phyloP scores from a whole-genome alignment of 1,140 invertebrate species.

The Onthophagus taurus region DNA sequence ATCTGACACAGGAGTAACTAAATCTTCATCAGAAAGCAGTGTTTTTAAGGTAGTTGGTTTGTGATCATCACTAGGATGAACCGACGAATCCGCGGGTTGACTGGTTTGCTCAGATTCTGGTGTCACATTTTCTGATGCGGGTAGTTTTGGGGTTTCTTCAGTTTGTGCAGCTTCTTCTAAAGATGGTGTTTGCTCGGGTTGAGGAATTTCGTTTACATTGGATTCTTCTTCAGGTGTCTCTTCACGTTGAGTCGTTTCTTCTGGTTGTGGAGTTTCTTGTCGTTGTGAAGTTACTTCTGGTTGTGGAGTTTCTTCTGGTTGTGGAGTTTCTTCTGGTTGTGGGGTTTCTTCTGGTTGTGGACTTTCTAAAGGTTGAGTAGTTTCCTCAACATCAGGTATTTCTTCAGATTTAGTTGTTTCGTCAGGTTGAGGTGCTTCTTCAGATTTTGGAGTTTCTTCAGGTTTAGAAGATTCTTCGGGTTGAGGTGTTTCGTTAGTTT shows the following conservation, averaged over 20 bases:
- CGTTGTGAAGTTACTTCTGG: not conserved
- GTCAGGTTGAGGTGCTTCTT: not conserved
- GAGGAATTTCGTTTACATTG: no score
- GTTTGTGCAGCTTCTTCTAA: no score
- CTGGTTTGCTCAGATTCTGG: not conserved
- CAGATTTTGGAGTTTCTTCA: not conserved
- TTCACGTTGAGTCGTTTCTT: conserved; percentile 9
- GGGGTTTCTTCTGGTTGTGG: conserved; percentile 15
- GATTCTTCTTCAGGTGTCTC: conserved; percentile 13
- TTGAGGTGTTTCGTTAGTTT: conserved; percentile 8
- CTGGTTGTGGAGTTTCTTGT: not conserved
- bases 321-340: conserved; percentile 15
- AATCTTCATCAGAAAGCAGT: no score
- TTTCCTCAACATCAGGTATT: conserved; percentile 8
- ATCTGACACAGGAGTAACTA: no score
- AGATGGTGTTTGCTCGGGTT: no score
- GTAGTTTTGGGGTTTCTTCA: conserved; percentile 1
- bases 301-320: conserved; percentile 14
- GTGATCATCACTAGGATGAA: no score
- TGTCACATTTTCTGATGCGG: conserved; percentile 5
- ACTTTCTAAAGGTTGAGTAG: conserved; percentile 14
- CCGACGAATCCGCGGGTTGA: not conserved
- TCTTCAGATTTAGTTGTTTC: not conserved
- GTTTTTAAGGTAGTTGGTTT: no score
- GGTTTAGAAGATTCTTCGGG: conserved; percentile 4